These are phyloP conservation scores for Gallirallus australis DNA, from an alignment of 2,797 vertebrate species.

Conservation along the genomic window DNA sequence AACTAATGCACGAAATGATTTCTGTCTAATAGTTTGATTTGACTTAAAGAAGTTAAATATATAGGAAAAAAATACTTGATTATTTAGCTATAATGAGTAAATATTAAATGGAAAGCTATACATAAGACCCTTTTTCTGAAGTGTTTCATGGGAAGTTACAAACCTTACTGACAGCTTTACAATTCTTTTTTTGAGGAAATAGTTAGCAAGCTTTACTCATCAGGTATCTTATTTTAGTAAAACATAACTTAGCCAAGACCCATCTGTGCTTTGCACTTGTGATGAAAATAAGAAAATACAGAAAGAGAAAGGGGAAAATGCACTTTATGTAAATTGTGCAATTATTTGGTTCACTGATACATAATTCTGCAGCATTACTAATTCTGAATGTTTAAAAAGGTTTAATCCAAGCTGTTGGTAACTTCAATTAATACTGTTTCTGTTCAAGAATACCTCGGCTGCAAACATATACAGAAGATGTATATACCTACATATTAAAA, in stretches of 20 bases:
- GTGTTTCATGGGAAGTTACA: not conserved
- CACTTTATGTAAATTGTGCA: not conserved
- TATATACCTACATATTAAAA: not conserved
- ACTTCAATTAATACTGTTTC: constrained; percentile 42
- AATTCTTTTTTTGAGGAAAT: not conserved
- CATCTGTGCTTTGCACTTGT: not conserved
- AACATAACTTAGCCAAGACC: not conserved
- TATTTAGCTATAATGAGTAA: not conserved
- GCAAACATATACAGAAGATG: not conserved
- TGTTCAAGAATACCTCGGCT: not conserved
- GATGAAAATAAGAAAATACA: not conserved
- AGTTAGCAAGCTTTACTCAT: not conserved
- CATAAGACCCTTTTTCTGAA: not conserved
- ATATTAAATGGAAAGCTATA: not conserved
- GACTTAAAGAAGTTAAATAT: not conserved
- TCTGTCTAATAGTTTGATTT: not conserved
- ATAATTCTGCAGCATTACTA: not conserved
- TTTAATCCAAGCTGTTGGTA: constrained; percentile 26
- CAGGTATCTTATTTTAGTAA: constrained; percentile 5
- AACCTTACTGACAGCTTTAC: not conserved
- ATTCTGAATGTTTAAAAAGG: constrained; percentile 51
- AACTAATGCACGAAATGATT: not conserved
- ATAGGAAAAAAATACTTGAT: not conserved
- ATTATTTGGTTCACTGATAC: constrained; percentile 23
- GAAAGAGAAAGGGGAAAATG: constrained; percentile 23